These are phyloP conservation scores for Cyprinella venusta DNA, from an alignment of 2,797 vertebrate species.

Conservation along the genomic window DNA sequence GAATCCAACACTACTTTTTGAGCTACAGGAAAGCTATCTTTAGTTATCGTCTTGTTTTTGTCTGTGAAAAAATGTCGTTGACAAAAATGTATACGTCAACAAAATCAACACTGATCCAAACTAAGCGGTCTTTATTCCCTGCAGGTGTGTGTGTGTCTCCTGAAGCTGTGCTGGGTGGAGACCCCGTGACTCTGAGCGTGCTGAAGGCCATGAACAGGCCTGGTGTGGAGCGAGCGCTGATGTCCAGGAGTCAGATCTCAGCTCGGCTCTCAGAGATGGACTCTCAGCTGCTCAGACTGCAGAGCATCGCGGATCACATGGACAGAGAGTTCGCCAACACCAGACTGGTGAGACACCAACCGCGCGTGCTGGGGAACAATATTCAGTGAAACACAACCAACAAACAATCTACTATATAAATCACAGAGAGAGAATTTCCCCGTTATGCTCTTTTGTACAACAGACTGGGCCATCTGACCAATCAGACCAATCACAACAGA, in stretches of 20 bases:
- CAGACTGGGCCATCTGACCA: too few relatives aligned
- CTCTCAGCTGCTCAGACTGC: constrained; percentile 79
- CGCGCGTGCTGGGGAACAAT: neutral
- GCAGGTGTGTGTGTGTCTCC: constrained; percentile 52
- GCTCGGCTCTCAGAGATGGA: constrained; percentile 82
- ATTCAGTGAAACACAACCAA: too few relatives aligned
- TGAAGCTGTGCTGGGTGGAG: constrained; percentile 39
- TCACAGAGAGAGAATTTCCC: neutral
- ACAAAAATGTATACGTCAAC: too few relatives aligned
- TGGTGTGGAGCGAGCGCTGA: neutral
- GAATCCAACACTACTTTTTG: too few relatives aligned
- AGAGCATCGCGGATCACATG: constrained; percentile 84
- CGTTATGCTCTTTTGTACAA: too few relatives aligned
- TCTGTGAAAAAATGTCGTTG: too few relatives aligned
- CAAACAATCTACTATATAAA: neutral
- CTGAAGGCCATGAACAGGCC: constrained; percentile 41
- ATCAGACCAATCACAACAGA: too few relatives aligned
- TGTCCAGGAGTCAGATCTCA: constrained; percentile 68
- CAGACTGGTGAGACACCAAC: constrained; percentile 70
- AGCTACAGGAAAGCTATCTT: too few relatives aligned
- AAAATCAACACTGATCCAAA: neutral
- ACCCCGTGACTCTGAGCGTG: constrained; percentile 59
- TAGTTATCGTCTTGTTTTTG: too few relatives aligned
- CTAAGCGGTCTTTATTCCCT: neutral
- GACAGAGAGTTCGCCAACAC: constrained; percentile 83